Base-by-base conservation (phyloP, 2,797 vertebrate genomes). In the Sphaeramia orbicularis region DNA sequence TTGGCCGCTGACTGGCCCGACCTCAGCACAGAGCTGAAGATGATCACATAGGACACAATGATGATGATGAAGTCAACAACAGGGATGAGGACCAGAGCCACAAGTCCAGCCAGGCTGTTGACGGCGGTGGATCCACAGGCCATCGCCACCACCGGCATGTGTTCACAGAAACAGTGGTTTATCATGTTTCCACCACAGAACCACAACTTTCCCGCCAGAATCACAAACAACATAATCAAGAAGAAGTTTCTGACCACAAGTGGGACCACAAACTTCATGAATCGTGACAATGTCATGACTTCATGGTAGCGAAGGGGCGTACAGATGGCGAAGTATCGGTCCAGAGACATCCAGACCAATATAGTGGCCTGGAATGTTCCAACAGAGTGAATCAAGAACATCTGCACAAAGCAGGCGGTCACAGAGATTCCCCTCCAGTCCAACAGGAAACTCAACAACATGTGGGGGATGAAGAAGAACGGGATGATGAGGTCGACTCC, bases 141-240 rank as follows among this genome's bases (percentile, higher is more conserved):
- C 65, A 91, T 36, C 44, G 83, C 74, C 57, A 92, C 90, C 41
- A 94, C 36, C 1, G 91, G 86, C 93, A 93, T 94, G 65, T 94
- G 92, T 9, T 94, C 93, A 71, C 91, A 93, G 86, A 92, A 93
- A 54, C 91, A 93, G 51, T 93, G 90, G n/a, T 86, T 68, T 18
- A 93, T 90, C 0, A 72, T 51, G 14, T 89, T 85, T 10, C 57
- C 71, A 2, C 9, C 45, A 52, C 92, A 94, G 43, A 85, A 94
- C 0, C 72, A 7, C 2, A 90, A 27, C 3, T 13, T 13, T 52
- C 68, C 75, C 5, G 82, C 83, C 45, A 91, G 21, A 21, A 4
- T 35, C 13, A 91, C 85, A 1, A 88, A 10, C 16, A 54, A 2
- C 0, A 62, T 12, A 12, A 51, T 7, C 13, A 74, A 1, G 0